These are phyloP conservation scores for Aphidius gifuensis DNA, from an alignment of 1,140 invertebrate genomes.

Conservation along the genomic window DNA sequence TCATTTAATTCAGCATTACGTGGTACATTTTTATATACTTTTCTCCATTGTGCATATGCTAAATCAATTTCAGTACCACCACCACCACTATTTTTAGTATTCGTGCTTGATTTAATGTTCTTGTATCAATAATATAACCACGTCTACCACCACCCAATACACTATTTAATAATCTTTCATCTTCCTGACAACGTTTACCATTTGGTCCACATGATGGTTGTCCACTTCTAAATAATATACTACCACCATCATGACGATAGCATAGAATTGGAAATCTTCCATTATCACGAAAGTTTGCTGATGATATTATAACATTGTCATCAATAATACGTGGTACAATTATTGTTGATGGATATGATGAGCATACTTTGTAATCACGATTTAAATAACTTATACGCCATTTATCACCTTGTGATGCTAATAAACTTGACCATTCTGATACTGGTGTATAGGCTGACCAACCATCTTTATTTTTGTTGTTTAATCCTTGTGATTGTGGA, in stretches of 20 bases:
- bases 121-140: constrained; percentile 94
- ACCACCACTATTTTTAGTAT: constrained; percentile 64
- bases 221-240: constrained; percentile 84
- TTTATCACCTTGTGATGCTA: constrained; percentile 72
- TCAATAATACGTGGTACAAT: constrained; percentile 91
- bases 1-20: constrained; percentile 80
- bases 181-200: constrained; percentile 86
- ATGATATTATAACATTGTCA: constrained; percentile 81
- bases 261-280: constrained; percentile 93
- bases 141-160: constrained; percentile 78
- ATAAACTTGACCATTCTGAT: constrained; percentile 82
- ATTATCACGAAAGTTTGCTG: constrained; percentile 85
- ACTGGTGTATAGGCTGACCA: constrained; percentile 86
- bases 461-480: constrained; percentile 73
- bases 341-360: constrained; percentile 78
- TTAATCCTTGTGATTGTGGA: constrained; percentile 62
- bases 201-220: constrained; percentile 89
- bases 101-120: constrained; percentile 76
- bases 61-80: constrained; percentile 90
- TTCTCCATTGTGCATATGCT: constrained; percentile 94
- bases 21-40: constrained; percentile 87
- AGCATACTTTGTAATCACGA: constrained; percentile 85
- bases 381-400: constrained; percentile 94
- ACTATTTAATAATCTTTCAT: constrained; percentile 91
- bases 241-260: constrained; percentile 93